A percentile compares a stretch with the other conserved stretches of the same genome.
These are phyloP conservation scores for Chymomyza costata DNA, from an alignment of 1,140 invertebrate genomes.

Conservation along the genomic window DNA sequence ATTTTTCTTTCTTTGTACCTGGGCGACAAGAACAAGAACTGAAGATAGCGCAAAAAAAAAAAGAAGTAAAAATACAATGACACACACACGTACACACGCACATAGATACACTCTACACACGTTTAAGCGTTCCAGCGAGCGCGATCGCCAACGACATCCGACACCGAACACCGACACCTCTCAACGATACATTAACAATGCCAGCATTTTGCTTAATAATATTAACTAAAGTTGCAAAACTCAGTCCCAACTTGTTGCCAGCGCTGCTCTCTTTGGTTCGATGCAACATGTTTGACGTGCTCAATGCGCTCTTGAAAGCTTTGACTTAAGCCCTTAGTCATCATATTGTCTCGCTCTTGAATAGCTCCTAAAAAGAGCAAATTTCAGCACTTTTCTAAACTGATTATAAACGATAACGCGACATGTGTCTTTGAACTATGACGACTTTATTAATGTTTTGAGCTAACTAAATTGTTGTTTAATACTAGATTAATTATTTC, in stretches of 20 bases:
- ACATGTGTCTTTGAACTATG: too few relatives aligned
- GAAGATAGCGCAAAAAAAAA: conserved; percentile 22
- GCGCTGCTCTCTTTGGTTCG: too few relatives aligned
- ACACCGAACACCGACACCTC: conserved; percentile 31
- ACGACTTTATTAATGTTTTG: too few relatives aligned
- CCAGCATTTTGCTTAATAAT: conserved; percentile 63
- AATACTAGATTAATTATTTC: too few relatives aligned
- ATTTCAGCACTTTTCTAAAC: too few relatives aligned
- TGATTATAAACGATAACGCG: too few relatives aligned
- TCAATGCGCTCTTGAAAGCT: too few relatives aligned
- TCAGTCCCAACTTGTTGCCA: conserved; percentile 35
- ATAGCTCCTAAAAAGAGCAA: too few relatives aligned
- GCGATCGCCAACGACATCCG: conserved; percentile 26
- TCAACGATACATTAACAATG: conserved; percentile 51
- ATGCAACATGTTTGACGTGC: too few relatives aligned
- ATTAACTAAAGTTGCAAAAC: conserved; percentile 47
- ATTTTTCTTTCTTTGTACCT: conserved; percentile 17
- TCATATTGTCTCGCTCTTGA: too few relatives aligned
- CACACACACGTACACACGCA: conserved; percentile 6
- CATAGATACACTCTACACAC: conserved; percentile 4
- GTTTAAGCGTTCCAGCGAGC: conserved; percentile 14
- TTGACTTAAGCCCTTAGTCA: too few relatives aligned
- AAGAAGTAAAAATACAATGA: conserved; percentile 28
- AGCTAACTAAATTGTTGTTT: too few relatives aligned
- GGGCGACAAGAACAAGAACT: conserved; percentile 31